Conservation (phyloP, 2,888 invertebrate genomes). For the Diaprepes abbreviatus region DNA sequence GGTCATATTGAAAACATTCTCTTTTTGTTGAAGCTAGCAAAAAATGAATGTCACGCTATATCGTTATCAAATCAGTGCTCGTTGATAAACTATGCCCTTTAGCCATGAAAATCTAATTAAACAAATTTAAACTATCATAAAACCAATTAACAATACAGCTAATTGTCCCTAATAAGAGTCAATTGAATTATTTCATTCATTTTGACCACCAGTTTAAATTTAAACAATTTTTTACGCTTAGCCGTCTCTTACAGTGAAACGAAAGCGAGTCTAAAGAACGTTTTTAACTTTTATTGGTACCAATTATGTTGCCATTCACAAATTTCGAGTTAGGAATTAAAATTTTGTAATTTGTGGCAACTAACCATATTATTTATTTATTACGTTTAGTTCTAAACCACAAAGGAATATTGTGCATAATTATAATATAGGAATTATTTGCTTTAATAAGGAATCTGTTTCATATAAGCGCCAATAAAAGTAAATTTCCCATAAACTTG, state of each 20-base stretch:
- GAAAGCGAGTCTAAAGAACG: slow-evolving; percentile 3
- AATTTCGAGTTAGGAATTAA: background rate
- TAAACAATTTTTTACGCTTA: slow-evolving; percentile 16
- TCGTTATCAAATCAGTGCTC: no score
- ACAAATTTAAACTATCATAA: no score
- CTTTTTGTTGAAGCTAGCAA: no score
- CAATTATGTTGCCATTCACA: slow-evolving; percentile 4
- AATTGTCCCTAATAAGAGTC: slow-evolving; percentile 14
- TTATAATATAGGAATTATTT: background rate
- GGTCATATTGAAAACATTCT: no score
- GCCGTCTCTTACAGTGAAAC: background rate
- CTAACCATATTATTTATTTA: background rate
- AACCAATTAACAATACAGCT: background rate
- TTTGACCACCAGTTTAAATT: background rate
- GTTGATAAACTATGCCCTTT: no score
- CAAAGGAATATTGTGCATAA: background rate
- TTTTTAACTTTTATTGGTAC: slow-evolving; percentile 5
- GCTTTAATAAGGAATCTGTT: background rate
- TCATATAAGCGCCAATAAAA: background rate
- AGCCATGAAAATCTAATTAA: no score
- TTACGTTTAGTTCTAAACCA: background rate
- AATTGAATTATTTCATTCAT: slow-evolving; percentile 25
- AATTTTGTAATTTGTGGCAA: background rate
- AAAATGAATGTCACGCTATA: no score
- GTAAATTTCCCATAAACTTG: background rate